Conservation (phyloP, 2,797 vertebrate genomes). For the Natrix natrix region DNA sequence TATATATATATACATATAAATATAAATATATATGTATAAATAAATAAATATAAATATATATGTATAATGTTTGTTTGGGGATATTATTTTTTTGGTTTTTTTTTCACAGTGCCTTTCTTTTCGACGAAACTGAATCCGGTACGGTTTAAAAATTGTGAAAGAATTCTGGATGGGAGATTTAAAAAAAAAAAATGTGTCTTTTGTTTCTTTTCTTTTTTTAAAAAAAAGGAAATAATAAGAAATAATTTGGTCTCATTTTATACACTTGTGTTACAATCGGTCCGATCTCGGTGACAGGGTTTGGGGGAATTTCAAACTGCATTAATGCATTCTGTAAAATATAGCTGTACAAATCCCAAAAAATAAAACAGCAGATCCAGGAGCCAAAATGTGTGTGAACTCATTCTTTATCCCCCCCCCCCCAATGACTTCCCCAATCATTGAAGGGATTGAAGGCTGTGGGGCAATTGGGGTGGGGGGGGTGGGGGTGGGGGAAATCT, state of each 20-base stretch:
- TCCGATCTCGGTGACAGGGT: slow-evolving; percentile 86
- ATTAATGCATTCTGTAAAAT: slow-evolving; percentile 92
- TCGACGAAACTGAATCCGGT: slow-evolving; percentile 68
- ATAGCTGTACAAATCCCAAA: slow-evolving; percentile 97
- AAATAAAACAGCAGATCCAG: slow-evolving; percentile 88
- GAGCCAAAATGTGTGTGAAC: slow-evolving; percentile 60
- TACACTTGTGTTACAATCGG: slow-evolving; percentile 85
- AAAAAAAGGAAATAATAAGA: not conserved
- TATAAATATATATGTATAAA: too few species aligned
- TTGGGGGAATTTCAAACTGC: slow-evolving; percentile 87
- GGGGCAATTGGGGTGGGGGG: too few species aligned
- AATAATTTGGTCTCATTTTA: slow-evolving; percentile 68
- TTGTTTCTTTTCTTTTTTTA: slow-evolving; percentile 10
- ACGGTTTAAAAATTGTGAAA: slow-evolving; percentile 70
- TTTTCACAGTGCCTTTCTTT: slow-evolving; percentile 83
- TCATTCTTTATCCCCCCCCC: not conserved
- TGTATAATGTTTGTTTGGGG: slow-evolving; percentile 72
- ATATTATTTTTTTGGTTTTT: not conserved
- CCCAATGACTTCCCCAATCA: too few species aligned
- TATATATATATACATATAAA: too few species aligned
- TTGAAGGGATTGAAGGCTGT: too few species aligned
- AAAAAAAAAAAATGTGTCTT: slow-evolving; percentile 62
- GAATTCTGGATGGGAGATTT: slow-evolving; percentile 59
- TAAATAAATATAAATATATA: not conserved
- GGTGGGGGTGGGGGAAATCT: too few species aligned